These are phyloP conservation scores for Oryzias woworae DNA, from an alignment of 2,113 vertebrate genomes.

Conservation along the genomic window DNA sequence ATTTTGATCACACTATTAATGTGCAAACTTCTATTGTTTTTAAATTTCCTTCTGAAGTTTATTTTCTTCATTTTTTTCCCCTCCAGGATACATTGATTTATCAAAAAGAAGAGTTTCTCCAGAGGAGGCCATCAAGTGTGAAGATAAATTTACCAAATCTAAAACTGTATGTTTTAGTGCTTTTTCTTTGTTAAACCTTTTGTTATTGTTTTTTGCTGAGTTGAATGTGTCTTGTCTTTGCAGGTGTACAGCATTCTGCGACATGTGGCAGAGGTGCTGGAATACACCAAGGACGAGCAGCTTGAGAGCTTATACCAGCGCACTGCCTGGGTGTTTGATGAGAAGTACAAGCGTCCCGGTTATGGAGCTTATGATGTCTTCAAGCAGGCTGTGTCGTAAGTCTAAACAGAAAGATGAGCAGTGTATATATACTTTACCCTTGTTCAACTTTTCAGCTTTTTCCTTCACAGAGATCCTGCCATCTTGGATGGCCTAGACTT, in stretches of 20 bases:
- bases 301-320: constrained; percentile 95
- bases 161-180: constrained; percentile 88
- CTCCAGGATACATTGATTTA: constrained; percentile 93
- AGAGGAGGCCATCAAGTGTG: constrained; percentile 98
- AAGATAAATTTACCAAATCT: constrained; percentile 99
- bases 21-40: too few species aligned
- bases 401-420: neutral
- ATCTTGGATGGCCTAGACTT: constrained; percentile 93
- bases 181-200: neutral
- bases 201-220: neutral
- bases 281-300: constrained; percentile 96
- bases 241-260: constrained; percentile 98
- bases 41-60: neutral
- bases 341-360: constrained; percentile 95
- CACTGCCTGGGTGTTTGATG: constrained; percentile 98
- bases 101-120: constrained; percentile 99
- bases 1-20: too few species aligned
- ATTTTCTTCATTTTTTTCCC: neutral
- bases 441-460: neutral
- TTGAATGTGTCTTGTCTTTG: neutral
- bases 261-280: constrained; percentile 95
- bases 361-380: constrained; percentile 98
- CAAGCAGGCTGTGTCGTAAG: constrained; percentile 96
- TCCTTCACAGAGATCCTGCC: constrained; percentile 83
- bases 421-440: too few species aligned